phyloP scores from a whole-genome alignment of 2,113 vertebrate genomes.

The Mormyrus lacerda region DNA sequence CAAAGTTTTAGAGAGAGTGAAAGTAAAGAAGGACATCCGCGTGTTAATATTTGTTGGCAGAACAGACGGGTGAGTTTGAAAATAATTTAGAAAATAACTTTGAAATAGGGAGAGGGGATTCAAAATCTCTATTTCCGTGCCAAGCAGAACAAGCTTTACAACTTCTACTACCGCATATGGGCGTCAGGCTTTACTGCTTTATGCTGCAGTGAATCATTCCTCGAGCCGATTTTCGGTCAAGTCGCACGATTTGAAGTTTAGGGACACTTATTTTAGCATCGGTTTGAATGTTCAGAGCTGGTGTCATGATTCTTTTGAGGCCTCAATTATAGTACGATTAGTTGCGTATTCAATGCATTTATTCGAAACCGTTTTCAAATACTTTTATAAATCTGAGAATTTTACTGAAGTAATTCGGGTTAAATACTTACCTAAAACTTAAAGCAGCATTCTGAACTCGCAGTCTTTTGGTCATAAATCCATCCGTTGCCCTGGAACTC shows the following conservation, averaged over 20 bases:
- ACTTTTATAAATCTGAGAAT: neutral
- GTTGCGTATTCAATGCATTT: neutral
- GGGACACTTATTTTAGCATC: neutral
- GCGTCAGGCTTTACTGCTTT: neutral
- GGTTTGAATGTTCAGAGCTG: neutral
- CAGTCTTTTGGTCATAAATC: neutral
- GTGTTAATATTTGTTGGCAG: neutral
- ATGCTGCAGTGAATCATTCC: neutral
- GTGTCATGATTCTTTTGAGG: neutral
- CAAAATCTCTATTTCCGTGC: neutral
- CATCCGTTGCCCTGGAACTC: neutral
- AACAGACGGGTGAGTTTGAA: neutral
- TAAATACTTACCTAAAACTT: neutral
- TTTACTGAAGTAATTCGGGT: neutral
- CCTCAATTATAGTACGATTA: neutral
- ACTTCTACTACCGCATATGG: neutral
- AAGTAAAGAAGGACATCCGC: neutral
- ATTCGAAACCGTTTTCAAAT: neutral
- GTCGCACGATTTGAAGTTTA: neutral
- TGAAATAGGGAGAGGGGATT: neutral
- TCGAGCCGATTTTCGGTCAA: neutral
- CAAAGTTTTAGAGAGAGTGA: neutral
- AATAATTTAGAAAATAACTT: neutral
- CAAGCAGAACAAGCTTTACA: neutral
- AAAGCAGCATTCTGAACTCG: neutral